Evolutionary conservation across 2,797 vertebrate genomes (phyloP), one percentile per base, ranked within the genome.

Genomic region (Taenioides sp.): DNA sequence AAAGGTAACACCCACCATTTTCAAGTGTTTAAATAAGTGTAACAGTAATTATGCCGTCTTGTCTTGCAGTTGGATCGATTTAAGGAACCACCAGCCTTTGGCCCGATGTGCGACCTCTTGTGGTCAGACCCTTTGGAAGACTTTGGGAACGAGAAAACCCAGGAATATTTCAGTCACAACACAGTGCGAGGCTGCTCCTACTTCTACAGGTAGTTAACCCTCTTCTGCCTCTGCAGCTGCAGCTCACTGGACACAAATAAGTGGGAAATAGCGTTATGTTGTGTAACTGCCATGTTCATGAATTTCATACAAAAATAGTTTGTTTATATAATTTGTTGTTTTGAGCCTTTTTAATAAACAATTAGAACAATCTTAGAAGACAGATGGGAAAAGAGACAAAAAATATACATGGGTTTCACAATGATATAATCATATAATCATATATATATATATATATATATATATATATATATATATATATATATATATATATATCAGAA

Each of bases 91-190:
- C 94, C 94, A 7, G 94, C 94, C 1, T 95, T 95, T 22, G 94
- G 94, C 67, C 94, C 94, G 65, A 95, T 95, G 94, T 95, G 94
- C 81, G 94, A 95, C 86, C 86, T 95, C 77, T 89, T 95, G 79
- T 95, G 94, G 94, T 78, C 94, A 10, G 94, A 95, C 82, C 94
- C 94, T 68, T 84, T 95, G 84, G 94, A 95, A 83, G 94, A 95
- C 72, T 95, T 94, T 75, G 94, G 94, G 78, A 95, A 95, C 2
- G 94, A 95, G 86, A 95, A 95, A 87, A 94, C 91, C 80, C 94
- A 95, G 85, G 94, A 95, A 88, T 94, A 92, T 74, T 95, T 95
- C 89, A 93, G 90, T 86, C 92, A 95, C 91, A 95, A 95, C 89
- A 90, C 94, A 54, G 94, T 95, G 85, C 89, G 94, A 88, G 94